Percentiles rank a stretch among this genome's conserved stretches.
Evolutionary conservation across 2,113 vertebrate genomes (phyloP).

Genomic region (Phainopepla nitens): DNA sequence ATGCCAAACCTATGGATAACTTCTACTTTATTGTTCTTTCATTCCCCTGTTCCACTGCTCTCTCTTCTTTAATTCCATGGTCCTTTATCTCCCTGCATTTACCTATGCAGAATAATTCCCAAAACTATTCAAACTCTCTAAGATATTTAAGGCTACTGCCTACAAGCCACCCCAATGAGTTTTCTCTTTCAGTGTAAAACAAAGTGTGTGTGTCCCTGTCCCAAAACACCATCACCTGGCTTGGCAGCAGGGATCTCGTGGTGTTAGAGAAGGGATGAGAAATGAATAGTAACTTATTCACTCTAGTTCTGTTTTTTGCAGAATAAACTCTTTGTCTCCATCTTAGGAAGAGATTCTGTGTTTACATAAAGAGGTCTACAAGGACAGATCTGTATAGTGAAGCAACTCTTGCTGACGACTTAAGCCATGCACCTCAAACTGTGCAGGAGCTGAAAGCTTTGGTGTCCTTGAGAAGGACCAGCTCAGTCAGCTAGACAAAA

Average conservation of each 20-base stretch:
- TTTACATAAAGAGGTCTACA: not conserved
- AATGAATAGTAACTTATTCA: not conserved
- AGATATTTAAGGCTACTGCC: too few species aligned
- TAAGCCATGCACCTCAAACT: not conserved
- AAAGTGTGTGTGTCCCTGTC: not conserved
- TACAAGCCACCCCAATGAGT: not conserved
- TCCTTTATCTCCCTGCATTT: not conserved
- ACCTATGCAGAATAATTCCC: not conserved
- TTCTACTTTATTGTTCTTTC: not conserved
- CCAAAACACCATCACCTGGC: not conserved
- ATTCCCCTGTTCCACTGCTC: not conserved
- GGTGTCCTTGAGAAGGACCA: not conserved
- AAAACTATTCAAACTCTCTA: not conserved
- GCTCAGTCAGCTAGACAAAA: not conserved
- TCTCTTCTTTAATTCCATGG: not conserved
- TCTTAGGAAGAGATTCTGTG: not conserved
- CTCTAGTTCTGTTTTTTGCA: not conserved
- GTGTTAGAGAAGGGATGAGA: not conserved
- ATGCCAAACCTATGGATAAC: not conserved
- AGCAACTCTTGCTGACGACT: not conserved
- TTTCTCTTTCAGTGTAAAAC: not conserved
- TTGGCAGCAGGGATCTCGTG: not conserved
- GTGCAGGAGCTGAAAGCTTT: not conserved
- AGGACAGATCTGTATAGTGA: not conserved
- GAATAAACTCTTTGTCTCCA: not conserved